Conservation (phyloP, 2,888 invertebrate species). For the Pyrgus malvae region DNA sequence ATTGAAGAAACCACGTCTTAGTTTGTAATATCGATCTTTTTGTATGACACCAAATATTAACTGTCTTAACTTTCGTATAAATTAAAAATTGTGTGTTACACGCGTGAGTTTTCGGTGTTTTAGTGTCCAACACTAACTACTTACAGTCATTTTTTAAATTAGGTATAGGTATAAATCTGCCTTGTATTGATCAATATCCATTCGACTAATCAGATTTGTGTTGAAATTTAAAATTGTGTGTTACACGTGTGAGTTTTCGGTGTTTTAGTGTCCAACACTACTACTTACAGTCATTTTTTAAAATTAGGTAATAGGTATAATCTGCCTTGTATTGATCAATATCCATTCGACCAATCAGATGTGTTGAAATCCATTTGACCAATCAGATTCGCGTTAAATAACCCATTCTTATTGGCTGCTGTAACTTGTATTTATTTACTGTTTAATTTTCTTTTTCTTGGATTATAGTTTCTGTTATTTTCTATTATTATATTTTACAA, state of each 20-base stretch:
- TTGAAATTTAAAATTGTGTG: constrained; percentile 37
- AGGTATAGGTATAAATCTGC: constrained; percentile 19
- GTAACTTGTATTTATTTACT: not conserved
- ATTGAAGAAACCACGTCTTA: constrained; percentile 29
- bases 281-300: constrained; percentile 31
- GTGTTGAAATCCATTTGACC: not conserved
- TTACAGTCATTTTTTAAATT: constrained; percentile 30
- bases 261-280: constrained; percentile 43
- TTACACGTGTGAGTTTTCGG: constrained; percentile 32
- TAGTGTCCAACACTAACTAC: constrained; percentile 43
- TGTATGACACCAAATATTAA: constrained; percentile 43
- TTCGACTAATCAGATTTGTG: not conserved
- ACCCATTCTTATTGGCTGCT: not conserved
- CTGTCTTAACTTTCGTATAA: constrained; percentile 32
- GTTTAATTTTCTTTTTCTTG: constrained; percentile 1
- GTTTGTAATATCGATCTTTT: constrained; percentile 30
- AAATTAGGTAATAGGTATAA: constrained; percentile 15
- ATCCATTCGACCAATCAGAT: not conserved
- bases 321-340: constrained; percentile 28
- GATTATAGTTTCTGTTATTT: constrained; percentile 15
- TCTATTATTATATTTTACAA: not conserved
- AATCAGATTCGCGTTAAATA: not conserved
- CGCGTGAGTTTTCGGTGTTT: constrained; percentile 32
- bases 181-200: constrained; percentile 26
- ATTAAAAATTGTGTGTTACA: constrained; percentile 36